Base-by-base conservation (phyloP, 2,888 invertebrate genomes). In the Volucella inflata region DNA sequence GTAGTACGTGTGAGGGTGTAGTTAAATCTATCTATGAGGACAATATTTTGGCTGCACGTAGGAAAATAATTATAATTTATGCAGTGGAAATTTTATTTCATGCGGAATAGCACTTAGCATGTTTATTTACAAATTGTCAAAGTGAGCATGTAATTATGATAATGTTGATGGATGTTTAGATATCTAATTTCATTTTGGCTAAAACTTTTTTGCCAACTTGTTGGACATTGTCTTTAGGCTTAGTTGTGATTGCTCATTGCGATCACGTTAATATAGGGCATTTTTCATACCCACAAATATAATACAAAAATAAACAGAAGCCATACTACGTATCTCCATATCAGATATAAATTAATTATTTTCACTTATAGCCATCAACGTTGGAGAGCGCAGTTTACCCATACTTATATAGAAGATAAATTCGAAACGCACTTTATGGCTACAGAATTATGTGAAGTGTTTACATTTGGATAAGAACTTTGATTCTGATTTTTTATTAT, bases 21-120 rank as follows among this genome's bases (percentile, higher is more conserved):
- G 74, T 84, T 44, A 70, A 79, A 59, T 71, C 16, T 71, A 65
- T 80, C 53, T 71, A 53, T 76, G 85, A 70, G 76, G 80, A 62
- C 71, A 70, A 44, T 72, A 72, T 30, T 67, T 67, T 55, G 65
- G 57, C 48, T 78, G 78, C 65, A 70, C 48, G 59, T 59, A 48
- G 59, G 46, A 62, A 64, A 55, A 60, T 59, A 74, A 57, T 68
- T 70, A 62, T 55, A 48, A 64, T 78, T 68, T 70, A 77, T 78
- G 62, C 42, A 21, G 12, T 44, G 46, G 14, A 46, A 60, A 76
- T 76, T 67, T 36, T 50, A 59, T 59, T 50, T 67, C 50, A 67
- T 67, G 67, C 50, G 50, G 16, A 42, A 59, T 30, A 50, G 60
- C 53, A 21, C 38, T 30, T 53, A 67, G 30, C 17, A 21, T 21